Percentiles rank a stretch among this genome's conserved stretches.
phyloP scores from a whole-genome alignment of 2,797 vertebrate species.

The Thalassophryne amazonica region DNA sequence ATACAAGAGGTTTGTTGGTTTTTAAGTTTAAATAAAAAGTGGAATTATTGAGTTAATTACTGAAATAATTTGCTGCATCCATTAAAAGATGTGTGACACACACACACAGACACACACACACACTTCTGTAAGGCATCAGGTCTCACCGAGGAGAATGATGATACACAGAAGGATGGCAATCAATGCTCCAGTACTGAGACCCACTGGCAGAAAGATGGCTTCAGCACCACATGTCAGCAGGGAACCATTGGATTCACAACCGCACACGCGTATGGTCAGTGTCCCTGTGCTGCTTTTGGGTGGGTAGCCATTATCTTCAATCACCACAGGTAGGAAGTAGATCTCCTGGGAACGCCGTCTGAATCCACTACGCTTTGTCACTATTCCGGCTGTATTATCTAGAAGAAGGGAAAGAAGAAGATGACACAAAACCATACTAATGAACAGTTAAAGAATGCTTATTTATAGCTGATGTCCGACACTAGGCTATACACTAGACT shows the following conservation, averaged over 20 bases:
- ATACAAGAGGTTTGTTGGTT: too few species aligned
- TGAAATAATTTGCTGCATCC: too few species aligned
- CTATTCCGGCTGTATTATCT: constrained; percentile 96
- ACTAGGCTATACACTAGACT: too few species aligned
- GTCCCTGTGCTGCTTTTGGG: constrained; percentile 94
- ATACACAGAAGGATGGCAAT: constrained; percentile 95
- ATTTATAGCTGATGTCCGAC: too few species aligned
- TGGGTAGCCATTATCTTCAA: constrained; percentile 94
- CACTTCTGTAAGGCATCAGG: not conserved
- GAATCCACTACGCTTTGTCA: constrained; percentile 87
- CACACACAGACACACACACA: too few species aligned
- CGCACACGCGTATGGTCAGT: constrained; percentile 92
- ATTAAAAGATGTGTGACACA: too few species aligned
- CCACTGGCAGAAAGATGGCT: constrained; percentile 94
- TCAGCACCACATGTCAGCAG: constrained; percentile 94
- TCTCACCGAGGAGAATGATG: constrained; percentile 92
- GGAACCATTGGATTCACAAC: constrained; percentile 88
- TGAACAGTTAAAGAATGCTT: too few species aligned
- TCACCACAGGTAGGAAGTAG: constrained; percentile 88
- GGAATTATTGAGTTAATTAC: too few species aligned
- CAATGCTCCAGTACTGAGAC: constrained; percentile 94
- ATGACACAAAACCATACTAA: too few species aligned
- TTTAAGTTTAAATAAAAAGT: too few species aligned
- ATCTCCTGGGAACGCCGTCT: constrained; percentile 89
- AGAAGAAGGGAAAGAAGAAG: constrained; percentile 1